Evolutionary conservation across 2,113 vertebrate species (phyloP), one percentile per base, ranked within the genome.

Genomic region (Chaetodon auriga): DNA sequence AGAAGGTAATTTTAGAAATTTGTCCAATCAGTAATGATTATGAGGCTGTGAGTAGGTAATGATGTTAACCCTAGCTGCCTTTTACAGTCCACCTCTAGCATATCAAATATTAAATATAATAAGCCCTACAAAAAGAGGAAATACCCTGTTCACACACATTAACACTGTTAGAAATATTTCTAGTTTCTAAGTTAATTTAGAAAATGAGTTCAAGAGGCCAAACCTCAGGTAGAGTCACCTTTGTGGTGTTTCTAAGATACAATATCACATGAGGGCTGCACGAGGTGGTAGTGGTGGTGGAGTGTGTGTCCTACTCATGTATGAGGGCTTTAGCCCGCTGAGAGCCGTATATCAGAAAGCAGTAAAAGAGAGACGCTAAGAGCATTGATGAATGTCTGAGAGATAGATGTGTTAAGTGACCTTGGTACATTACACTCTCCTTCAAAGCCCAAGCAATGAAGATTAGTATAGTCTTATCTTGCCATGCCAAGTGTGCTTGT

Each of bases 1-100:
- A 94, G 89, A 92, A 93, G 89, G 91, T 83, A 89, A 94, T 94
- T 93, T 92, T 91, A 93, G 90, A 90, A 92, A 94, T 94, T 93
- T 94, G 92, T 94, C 91, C 91, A 92, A 94, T 94, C 90, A 93
- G 87, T 93, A 93, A 93, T 89, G 91, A 93, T 93, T 95, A 94
- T 93, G 92, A 92, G 92, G 68, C 89, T 87, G 86, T 83, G 86
- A 91, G 91, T 89, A 91, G 90, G 87, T 93, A 93, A 92, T 95
- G 91, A 89, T 90, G 88, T 94, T 94, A 93, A 94, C 90, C 92
- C 91, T 88, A 78, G 79, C 90, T 86, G 83, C 81, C 87, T 92
- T 87, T 90, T 83, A 89, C 85, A 90, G 88, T 88, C 85, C 90
- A 91, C 68, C 81, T 88, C 78, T 21, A 82, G 68, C 83, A 90